Conservation (phyloP, 2,113 vertebrate species). For the Podocnemis expansa region DNA sequence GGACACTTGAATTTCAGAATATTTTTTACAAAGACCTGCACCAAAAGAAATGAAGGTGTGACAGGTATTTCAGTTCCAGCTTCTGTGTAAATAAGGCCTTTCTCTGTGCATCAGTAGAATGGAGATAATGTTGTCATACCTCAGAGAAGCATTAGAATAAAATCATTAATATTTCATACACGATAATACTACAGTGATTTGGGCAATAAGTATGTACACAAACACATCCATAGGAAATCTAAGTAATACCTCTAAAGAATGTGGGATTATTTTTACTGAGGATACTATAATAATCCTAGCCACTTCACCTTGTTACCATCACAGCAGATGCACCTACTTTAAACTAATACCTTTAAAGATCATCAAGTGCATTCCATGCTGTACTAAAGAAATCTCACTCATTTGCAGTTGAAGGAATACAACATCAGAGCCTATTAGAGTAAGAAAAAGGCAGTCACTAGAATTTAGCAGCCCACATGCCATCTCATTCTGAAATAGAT, state of each 20-base stretch:
- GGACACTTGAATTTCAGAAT: background rate
- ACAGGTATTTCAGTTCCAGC: too few species aligned
- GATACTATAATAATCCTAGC: background rate
- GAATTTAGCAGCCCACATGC: background rate
- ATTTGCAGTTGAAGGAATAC: background rate
- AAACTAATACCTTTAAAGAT: background rate
- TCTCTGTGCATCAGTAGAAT: too few species aligned
- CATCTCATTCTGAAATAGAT: background rate
- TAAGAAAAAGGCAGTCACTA: background rate
- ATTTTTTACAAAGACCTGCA: too few species aligned
- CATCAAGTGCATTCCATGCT: background rate
- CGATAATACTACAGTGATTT: too few species aligned
- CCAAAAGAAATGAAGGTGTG: too few species aligned
- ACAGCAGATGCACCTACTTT: background rate
- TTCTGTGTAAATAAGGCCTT: too few species aligned
- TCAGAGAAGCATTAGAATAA: too few species aligned
- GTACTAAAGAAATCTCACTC: background rate
- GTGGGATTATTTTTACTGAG: background rate
- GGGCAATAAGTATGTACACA: too few species aligned
- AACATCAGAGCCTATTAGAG: background rate
- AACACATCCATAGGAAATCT: too few species aligned
- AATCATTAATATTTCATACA: too few species aligned
- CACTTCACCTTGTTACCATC: background rate
- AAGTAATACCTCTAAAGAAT: background rate
- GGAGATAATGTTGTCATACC: too few species aligned